Conservation (phyloP, 2,797 vertebrate species). For the Halcyon leucocephala region DNA sequence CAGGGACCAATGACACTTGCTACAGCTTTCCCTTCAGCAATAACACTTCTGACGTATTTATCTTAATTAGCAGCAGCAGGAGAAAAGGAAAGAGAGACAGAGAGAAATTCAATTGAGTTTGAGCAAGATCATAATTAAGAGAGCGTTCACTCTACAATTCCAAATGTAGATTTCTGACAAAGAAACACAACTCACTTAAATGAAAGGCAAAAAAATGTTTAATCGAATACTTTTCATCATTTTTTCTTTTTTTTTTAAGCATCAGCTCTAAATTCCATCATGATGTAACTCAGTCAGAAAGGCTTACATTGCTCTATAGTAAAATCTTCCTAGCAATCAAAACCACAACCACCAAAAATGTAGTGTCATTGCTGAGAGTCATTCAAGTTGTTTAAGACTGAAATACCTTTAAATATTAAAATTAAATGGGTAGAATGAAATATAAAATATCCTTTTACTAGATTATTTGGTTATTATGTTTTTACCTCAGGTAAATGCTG, state of each 20-base stretch:
- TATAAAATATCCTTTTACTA: background rate
- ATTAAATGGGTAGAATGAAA: background rate
- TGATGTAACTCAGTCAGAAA: background rate
- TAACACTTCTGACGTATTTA: slow-evolving; percentile 64
- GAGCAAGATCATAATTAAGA: slow-evolving; percentile 59
- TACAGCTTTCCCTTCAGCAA: slow-evolving; percentile 52
- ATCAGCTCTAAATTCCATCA: background rate
- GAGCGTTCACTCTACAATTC: background rate
- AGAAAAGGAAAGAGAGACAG: slow-evolving; percentile 50
- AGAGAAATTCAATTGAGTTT: slow-evolving; percentile 45
- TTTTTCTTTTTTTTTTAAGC: background rate
- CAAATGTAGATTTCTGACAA: slow-evolving; percentile 26
- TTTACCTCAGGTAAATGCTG: background rate
- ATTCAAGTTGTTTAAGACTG: background rate
- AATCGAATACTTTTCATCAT: background rate
- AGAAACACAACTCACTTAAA: background rate
- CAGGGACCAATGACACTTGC: slow-evolving; percentile 49
- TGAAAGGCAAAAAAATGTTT: background rate
- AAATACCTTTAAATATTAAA: background rate
- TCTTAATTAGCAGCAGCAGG: slow-evolving; percentile 69
- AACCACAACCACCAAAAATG: background rate
- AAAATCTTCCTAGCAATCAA: background rate
- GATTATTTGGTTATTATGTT: background rate
- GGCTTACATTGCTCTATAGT: background rate
- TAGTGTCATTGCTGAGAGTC: background rate